Evolutionary conservation across 92 coral and sea anemone species (phyloP), one percentile per base, ranked within the genome.

Genomic region (Anthopleura xanthogrammica): DNA sequence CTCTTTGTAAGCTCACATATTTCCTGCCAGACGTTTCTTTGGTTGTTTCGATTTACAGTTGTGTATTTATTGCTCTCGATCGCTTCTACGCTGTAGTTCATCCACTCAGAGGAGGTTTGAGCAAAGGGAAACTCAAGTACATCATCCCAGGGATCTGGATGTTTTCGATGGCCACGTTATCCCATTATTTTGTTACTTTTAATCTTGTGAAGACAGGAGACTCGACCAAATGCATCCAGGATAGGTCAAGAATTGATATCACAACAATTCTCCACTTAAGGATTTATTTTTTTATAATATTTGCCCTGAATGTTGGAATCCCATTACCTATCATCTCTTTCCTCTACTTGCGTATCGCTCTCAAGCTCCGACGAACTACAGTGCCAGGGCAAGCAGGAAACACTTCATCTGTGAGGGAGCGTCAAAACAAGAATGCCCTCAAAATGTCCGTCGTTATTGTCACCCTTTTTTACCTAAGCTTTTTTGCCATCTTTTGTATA

Each of bases 51-150:
- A 56, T 77, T 52, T 79, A 76, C 36, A 84, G 87, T 52, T 76
- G 80, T 50, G 41, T 84, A 10, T 84, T 84, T 74, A 84, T 84
- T 2, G 87, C 87, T 60, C 17, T 75, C 9, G 86, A 83, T 60
- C 70, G 86, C 10, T 75, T 52, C 52, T 75, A 39, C 71, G 80
- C 72, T 12, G 80, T 83, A 41, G 58, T 76, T 29, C 48, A 72
- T 42, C 86, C 86, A 20, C 56, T 54, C 50, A 60, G 46, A 83
- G 80, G 86, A 75, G 57, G 83, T 23, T 80, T 80, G 12, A 80
- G 75, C 43, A 58, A 62, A 20, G 17, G 76, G 3, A 40, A 46
- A 80, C 76, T 80, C 48, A 58, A 65, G 52, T 80, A 4, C 76
- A 80, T 80, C 42, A 80, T 80, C 20, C 75, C 64, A 22, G 83